phyloP scores from a whole-genome alignment of 2,113 vertebrate species.

The Mustelus asterias region DNA sequence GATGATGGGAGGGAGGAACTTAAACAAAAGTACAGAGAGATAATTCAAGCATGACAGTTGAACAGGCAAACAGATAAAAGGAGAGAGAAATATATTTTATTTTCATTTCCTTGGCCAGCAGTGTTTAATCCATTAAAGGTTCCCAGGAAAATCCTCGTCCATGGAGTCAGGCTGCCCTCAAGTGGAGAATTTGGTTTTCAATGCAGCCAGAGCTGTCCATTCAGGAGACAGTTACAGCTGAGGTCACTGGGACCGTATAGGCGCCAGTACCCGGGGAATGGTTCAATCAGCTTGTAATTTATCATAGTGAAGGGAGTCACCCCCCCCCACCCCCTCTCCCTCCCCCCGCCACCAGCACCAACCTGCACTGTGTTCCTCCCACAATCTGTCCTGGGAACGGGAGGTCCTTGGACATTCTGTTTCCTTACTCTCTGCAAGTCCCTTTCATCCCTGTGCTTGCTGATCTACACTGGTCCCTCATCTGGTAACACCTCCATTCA shows the following conservation, averaged over 20 bases:
- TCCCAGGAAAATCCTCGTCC: neutral
- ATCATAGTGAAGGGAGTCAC: neutral
- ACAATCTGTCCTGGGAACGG: neutral
- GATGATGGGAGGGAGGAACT: neutral
- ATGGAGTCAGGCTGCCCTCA: neutral
- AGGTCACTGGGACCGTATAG: neutral
- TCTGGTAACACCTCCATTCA: neutral
- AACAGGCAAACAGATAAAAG: neutral
- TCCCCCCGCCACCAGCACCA: neutral
- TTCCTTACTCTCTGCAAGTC: neutral
- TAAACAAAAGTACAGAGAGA: neutral
- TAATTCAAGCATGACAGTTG: neutral
- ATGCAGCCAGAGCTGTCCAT: neutral
- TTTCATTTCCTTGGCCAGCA: neutral
- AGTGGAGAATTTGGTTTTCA: neutral
- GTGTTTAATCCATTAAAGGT: neutral
- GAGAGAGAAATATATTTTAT: neutral
- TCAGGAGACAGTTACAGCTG: neutral
- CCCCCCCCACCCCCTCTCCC: too few relatives aligned
- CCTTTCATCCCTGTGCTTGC: neutral
- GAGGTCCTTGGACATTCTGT: neutral
- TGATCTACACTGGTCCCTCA: neutral
- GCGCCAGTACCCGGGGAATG: neutral
- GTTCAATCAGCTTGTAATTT: neutral
- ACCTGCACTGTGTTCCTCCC: neutral